These are phyloP conservation scores for Ceyx margarethae DNA, from an alignment of 2,113 vertebrate genomes.

Conservation along the genomic window DNA sequence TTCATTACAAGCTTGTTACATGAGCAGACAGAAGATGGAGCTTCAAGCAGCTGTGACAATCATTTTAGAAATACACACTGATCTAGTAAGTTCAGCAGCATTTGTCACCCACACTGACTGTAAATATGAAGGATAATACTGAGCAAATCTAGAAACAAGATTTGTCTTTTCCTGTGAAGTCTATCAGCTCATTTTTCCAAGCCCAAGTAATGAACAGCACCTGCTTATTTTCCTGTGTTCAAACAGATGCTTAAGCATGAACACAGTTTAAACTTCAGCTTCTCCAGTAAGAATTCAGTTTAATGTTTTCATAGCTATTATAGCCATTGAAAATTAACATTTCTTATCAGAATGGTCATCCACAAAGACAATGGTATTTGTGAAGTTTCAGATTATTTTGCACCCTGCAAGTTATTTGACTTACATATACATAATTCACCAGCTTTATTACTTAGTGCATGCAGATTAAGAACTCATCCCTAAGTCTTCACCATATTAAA, in stretches of 20 bases:
- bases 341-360: not conserved
- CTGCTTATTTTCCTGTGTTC: not conserved
- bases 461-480: not conserved
- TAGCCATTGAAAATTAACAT: not conserved
- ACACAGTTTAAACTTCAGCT: not conserved
- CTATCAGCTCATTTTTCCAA: not conserved
- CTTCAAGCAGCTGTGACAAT: not conserved
- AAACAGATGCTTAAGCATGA: not conserved
- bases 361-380: not conserved
- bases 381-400: not conserved
- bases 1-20: not conserved
- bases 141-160: not conserved
- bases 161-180: not conserved
- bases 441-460: not conserved
- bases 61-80: not conserved
- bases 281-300: not conserved
- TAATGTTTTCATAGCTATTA: not conserved
- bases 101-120: accelerated
- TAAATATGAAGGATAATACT: not conserved
- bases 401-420: not conserved
- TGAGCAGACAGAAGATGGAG: not conserved
- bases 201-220: not conserved
- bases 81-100: not conserved
- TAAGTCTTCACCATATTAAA: not conserved
- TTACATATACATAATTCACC: not conserved